These are phyloP conservation scores for Heliothis virescens DNA, from an alignment of 1,140 invertebrate species.

Conservation along the genomic window DNA sequence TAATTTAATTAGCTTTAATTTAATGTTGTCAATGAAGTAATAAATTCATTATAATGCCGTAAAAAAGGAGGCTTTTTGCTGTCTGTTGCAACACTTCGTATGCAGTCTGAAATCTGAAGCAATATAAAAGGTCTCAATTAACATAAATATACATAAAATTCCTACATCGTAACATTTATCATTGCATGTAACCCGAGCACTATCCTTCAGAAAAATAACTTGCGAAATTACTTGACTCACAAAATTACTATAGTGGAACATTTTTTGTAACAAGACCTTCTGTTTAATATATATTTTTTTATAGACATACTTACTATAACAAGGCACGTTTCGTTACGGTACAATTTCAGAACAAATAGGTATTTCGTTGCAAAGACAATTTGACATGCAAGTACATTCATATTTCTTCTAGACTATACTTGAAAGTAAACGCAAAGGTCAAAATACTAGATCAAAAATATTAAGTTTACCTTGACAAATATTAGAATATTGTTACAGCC, in stretches of 20 bases:
- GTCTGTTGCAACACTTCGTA: not conserved
- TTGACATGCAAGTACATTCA: constrained; percentile 32
- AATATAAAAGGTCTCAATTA: constrained; percentile 34
- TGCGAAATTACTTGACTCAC: constrained; percentile 17
- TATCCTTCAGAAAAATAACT: constrained; percentile 37
- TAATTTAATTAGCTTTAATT: too few species aligned
- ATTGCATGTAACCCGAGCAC: constrained; percentile 33
- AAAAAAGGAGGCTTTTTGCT: not conserved
- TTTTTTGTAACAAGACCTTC: constrained; percentile 43
- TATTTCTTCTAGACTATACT: constrained; percentile 30
- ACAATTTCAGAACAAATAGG: not conserved
- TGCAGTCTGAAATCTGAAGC: constrained; percentile 22
- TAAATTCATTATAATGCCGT: not conserved
- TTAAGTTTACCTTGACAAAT: constrained; percentile 49
- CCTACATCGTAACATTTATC: constrained; percentile 9
- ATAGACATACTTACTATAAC: constrained; percentile 4
- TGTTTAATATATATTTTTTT: constrained; percentile 14
- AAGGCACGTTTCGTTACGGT: not conserved
- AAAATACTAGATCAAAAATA: constrained; percentile 52
- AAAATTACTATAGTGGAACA: constrained; percentile 23
- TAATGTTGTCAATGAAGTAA: too few species aligned
- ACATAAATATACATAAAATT: constrained; percentile 41
- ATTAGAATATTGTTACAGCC: constrained; percentile 42
- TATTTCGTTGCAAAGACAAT: constrained; percentile 32
- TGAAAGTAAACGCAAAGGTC: constrained; percentile 53